Evolutionary conservation across 2,797 vertebrate species (phyloP).

Genomic region (Chrosomus eos): DNA sequence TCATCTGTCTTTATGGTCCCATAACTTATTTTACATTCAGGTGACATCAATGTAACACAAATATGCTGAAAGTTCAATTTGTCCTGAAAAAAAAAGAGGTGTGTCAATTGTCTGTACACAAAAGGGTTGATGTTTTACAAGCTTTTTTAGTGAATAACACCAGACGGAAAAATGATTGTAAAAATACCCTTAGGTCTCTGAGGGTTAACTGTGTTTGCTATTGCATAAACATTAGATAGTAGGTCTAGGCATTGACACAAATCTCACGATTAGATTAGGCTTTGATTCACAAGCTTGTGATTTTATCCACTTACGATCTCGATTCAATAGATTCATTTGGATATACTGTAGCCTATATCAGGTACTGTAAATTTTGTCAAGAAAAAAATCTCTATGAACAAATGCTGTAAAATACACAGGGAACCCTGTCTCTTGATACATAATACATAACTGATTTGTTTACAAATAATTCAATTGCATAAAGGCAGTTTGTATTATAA

Average conservation of each 20-base stretch:
- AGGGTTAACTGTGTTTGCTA: slow-evolving; percentile 12
- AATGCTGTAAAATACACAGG: neutral
- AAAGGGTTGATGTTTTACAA: too few species aligned
- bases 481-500: neutral
- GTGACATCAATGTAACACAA: too few species aligned
- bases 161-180: too few species aligned
- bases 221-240: slow-evolving; percentile 20
- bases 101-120: too few species aligned
- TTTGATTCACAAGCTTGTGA: neutral
- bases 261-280: neutral
- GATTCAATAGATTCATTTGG: neutral
- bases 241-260: neutral
- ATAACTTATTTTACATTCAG: too few species aligned
- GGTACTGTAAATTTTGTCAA: neutral
- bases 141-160: too few species aligned
- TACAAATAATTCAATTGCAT: neutral
- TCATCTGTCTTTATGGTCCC: too few species aligned
- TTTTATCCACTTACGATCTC: neutral
- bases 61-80: too few species aligned
- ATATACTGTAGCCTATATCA: neutral
- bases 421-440: neutral
- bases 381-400: neutral
- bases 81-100: too few species aligned
- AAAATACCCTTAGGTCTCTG: too few species aligned
- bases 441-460: neutral